Percentiles rank a stretch among this genome's conserved stretches.
Evolutionary conservation across 2,888 invertebrate genomes (phyloP).

Genomic region (Hydriomena furcata): DNA sequence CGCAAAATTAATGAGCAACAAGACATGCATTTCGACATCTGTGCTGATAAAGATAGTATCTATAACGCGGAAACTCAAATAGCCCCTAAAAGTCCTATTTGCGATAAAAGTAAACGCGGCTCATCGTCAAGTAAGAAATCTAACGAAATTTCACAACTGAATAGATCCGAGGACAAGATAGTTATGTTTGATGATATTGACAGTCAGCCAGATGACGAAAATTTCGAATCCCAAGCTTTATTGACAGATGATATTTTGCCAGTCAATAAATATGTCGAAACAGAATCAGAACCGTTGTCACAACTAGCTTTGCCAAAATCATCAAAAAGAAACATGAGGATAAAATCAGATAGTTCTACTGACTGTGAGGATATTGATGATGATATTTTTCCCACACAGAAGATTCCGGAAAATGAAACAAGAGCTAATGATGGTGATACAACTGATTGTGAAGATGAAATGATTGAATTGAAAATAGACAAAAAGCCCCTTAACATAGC

Average conservation of each 20-base stretch:
- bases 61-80: constrained; percentile 51
- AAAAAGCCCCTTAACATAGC: constrained; percentile 13
- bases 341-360: constrained; percentile 38
- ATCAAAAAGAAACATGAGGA: constrained; percentile 36
- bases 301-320: constrained; percentile 25
- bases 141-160: constrained; percentile 30
- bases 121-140: constrained; percentile 17
- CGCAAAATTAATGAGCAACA: constrained; percentile 53
- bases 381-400: constrained; percentile 38
- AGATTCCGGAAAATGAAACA: constrained; percentile 28
- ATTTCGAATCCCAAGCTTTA: constrained; percentile 63
- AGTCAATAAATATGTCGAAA: constrained; percentile 21
- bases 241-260: constrained; percentile 45
- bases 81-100: constrained; percentile 17
- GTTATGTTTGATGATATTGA: constrained; percentile 65
- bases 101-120: constrained; percentile 2
- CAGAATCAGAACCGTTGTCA: constrained; percentile 21
- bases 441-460: constrained; percentile 57
- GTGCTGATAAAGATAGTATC: constrained; percentile 51
- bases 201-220: constrained; percentile 45
- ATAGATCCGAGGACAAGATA: constrained; percentile 59
- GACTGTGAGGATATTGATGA: constrained; percentile 41
- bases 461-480: constrained; percentile 34
- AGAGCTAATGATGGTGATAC: constrained; percentile 44
- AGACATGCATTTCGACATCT: constrained; percentile 57